Evolutionary conservation across 2,888 invertebrate genomes (phyloP).

Genomic region (Parasteatoda lunata): DNA sequence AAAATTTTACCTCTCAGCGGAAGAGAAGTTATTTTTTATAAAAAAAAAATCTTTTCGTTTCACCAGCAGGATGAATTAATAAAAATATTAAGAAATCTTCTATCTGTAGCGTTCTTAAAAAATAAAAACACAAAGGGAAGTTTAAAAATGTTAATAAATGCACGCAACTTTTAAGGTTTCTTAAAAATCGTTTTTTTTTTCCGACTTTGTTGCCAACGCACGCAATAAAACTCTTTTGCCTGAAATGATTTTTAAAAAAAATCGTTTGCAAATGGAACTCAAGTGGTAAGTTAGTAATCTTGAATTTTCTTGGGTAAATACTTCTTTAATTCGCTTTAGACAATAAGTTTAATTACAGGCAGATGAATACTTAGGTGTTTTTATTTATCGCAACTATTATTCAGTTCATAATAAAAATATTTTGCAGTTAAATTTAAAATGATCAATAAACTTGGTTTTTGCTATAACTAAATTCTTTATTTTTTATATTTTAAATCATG

Average conservation of each 20-base stretch:
- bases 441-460: too few relatives aligned
- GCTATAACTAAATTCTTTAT: too few relatives aligned
- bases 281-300: background rate
- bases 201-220: slow-evolving; percentile 15
- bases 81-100: slow-evolving; percentile 36
- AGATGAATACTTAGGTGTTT: background rate
- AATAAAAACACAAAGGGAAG: slow-evolving; percentile 22
- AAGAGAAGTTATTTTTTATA: background rate
- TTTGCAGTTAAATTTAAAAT: too few relatives aligned
- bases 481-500: too few relatives aligned
- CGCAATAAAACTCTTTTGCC: slow-evolving; percentile 25
- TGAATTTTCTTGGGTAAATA: background rate
- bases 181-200: slow-evolving; percentile 19
- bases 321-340: slow-evolving; percentile 11
- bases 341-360: slow-evolving; percentile 35
- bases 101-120: slow-evolving; percentile 5
- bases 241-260: slow-evolving; percentile 4
- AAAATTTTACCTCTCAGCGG: background rate
- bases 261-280: background rate
- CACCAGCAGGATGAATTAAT: slow-evolving; percentile 39
- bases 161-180: slow-evolving; percentile 35
- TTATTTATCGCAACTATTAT: too few relatives aligned
- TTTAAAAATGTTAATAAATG: slow-evolving; percentile 43
- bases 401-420: too few relatives aligned
- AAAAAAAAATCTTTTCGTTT: background rate